Evolutionary conservation across 2,888 invertebrate genomes (phyloP), one percentile per base, ranked within the genome.

Genomic region (Troides oblongomaculatus): DNA sequence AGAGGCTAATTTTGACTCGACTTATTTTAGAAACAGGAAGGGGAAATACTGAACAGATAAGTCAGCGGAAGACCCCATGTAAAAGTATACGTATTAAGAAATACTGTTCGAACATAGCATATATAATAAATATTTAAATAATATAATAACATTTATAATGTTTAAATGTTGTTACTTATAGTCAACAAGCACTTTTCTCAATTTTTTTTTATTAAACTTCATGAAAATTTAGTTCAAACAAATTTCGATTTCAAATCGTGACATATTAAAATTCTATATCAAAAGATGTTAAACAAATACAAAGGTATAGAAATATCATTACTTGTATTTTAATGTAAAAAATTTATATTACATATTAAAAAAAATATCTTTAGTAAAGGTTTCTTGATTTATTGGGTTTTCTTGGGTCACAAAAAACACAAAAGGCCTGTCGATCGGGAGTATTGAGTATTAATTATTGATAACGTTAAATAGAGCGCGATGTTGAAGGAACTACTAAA

Each of bases 11-110:
- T 87, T 86, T 85, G 85, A 83, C 84, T 78, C 76, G 76, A 80
- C 83, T 83, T 87, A 88, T 89, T 90, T 90, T 88, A 81, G 86
- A 87, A 86, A 77, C 83, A 84, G 87, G 88, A 89, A 87, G 87
- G 87, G 88, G 87, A 85, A 85, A 84, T 84, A 84, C 82, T 84
- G 83, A 75, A 82, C 84, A 84, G 86, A 86, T 84, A 82, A 83
- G 82, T 79, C 71, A 72, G 75, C 73, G 72, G 73, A 46, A 74
- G 78, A 79, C 79, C 78, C 78, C n/a, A 53, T n/a, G 53, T n/a
- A 53, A 3, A 53, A 53, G 1, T 53, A 12, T 53, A 7, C n/a
- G n/a, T n/a, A n/a, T 18, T 5, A n/a, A 53, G 18, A n/a, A 53
- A 53, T 53, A 8, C n/a, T n/a, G n/a, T 53, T 53, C 46, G 46